These are phyloP conservation scores for Cepphus grylle DNA, from an alignment of 2,113 vertebrate species.

Conservation along the genomic window DNA sequence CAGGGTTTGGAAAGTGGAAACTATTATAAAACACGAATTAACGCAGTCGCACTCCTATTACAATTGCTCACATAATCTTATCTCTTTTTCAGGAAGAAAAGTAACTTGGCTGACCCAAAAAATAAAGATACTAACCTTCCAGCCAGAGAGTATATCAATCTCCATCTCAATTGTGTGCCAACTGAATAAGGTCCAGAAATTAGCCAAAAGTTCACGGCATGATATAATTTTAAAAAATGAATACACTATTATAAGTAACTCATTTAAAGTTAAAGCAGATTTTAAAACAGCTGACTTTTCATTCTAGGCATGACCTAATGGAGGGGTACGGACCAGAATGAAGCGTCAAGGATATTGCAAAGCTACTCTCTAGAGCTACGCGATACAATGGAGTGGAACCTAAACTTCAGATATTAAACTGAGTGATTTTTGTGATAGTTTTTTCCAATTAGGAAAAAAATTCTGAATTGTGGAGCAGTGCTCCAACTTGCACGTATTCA, in stretches of 20 bases:
- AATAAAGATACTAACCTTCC: not conserved
- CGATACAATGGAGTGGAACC: not conserved
- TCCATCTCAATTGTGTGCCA: not conserved
- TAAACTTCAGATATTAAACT: not conserved
- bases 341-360: not conserved
- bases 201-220: not conserved
- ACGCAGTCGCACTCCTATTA: not conserved
- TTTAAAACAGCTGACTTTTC: not conserved
- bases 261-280: not conserved
- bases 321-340: not conserved
- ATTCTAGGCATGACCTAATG: slow-evolving; percentile 3
- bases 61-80: not conserved
- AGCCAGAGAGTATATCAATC: not conserved
- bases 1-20: not conserved
- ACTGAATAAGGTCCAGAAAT: not conserved
- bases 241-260: not conserved
- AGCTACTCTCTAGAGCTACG: not conserved
- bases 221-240: not conserved
- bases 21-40: not conserved
- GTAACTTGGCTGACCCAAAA: slow-evolving; percentile 9
- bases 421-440: not conserved
- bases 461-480: not conserved
- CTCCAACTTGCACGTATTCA: not conserved
- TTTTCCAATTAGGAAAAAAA: not conserved
- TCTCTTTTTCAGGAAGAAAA: not conserved